Conservation (phyloP, 2,797 vertebrate species). For the Oophaga sylvatica region DNA sequence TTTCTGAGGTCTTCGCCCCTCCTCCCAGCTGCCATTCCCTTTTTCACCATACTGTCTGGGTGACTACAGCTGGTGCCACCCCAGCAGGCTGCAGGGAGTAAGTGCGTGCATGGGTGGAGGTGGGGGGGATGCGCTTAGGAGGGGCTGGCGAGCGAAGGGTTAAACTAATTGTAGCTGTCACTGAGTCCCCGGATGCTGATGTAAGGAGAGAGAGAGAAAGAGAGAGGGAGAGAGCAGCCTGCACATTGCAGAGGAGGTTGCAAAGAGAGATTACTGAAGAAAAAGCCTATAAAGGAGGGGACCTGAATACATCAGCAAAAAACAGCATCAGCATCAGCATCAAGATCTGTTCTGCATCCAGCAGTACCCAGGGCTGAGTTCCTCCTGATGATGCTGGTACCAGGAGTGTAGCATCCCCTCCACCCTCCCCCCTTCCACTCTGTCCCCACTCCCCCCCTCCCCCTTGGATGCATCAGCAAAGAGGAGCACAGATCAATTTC, state of each 20-base stretch:
- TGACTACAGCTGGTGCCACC: conserved; percentile 60
- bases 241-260: conserved; percentile 66
- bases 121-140: conserved; percentile 28
- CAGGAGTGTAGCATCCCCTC: conserved; percentile 65
- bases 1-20: conserved; percentile 55
- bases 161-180: conserved; percentile 67
- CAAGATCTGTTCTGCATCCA: conserved; percentile 67
- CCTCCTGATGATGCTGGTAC: conserved; percentile 67
- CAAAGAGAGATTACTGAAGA: conserved; percentile 73
- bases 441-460: conserved; percentile 54
- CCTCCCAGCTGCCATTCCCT: conserved; percentile 59
- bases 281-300: conserved; percentile 73
- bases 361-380: conserved; percentile 58
- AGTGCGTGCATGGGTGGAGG: conserved; percentile 52
- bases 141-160: conserved; percentile 62
- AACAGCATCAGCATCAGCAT: conserved; percentile 59
- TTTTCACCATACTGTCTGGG: conserved; percentile 43
- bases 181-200: conserved; percentile 72
- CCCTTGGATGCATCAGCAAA: conserved; percentile 64
- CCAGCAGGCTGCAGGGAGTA: conserved; percentile 64
- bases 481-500: conserved; percentile 64
- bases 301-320: conserved; percentile 62
- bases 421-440: conserved; percentile 56
- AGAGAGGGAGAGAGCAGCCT: conserved; percentile 64
- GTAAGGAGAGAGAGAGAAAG: conserved; percentile 64